phyloP scores from a whole-genome alignment of 2,113 vertebrate genomes.

The Paramisgurnus dabryanus region DNA sequence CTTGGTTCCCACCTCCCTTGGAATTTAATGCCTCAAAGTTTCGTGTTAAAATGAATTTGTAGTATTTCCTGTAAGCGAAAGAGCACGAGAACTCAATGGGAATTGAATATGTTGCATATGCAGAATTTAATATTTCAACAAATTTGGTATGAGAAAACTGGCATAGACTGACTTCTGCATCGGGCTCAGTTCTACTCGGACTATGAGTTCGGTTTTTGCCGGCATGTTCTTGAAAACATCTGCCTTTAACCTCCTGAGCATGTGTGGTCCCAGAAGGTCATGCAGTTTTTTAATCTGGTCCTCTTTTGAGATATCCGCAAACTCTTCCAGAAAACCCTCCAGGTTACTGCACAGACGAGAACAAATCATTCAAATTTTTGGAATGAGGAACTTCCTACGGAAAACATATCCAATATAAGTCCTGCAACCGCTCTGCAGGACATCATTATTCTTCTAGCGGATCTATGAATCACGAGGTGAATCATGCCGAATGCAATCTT shows the following conservation, averaged over 20 bases:
- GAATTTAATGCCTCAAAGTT: constrained; percentile 98
- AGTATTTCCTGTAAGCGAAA: constrained; percentile 85
- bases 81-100: background rate
- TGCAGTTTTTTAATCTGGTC: constrained; percentile 99
- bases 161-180: constrained; percentile 91
- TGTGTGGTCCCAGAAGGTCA: constrained; percentile 94
- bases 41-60: constrained; percentile 96
- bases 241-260: constrained; percentile 92
- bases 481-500: constrained; percentile 59
- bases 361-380: constrained; percentile 3
- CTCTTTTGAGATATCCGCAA: constrained; percentile 98
- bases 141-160: background rate
- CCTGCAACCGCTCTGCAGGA: background rate
- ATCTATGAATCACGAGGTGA: constrained; percentile 27
- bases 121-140: background rate
- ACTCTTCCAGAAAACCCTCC: constrained; percentile 98
- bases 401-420: background rate
- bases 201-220: constrained; percentile 94
- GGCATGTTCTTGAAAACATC: constrained; percentile 99
- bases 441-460: constrained; percentile 10
- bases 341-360: constrained; percentile 81
- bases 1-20: constrained; percentile 96
- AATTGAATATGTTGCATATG: background rate
- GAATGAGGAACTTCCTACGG: background rate
- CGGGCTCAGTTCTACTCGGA: constrained; percentile 95